Evolutionary conservation across 2,888 invertebrate genomes (phyloP), one percentile per base, ranked within the genome.

Genomic region (Caradrina kadenii): DNA sequence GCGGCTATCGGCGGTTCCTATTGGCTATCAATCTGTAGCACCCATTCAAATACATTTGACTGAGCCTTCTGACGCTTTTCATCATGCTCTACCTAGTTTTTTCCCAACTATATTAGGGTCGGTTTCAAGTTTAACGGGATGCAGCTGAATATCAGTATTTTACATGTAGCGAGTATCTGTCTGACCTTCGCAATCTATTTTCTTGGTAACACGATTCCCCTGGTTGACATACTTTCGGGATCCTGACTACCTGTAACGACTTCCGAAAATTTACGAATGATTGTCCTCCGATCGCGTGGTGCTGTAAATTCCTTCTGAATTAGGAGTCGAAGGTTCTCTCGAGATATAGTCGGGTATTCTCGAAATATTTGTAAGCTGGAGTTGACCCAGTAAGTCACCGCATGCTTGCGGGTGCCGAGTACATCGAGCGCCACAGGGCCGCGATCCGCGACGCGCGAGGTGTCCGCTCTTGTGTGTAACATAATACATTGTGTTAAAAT

Each of bases 351-450:
- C 53, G 31, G 52, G 50, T 52, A 52, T 53, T 69, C 35, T 39
- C 42, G 19, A 58, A 74, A 68, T 66, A 76, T 66, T 76, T 54
- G 21, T 53, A 26, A 70, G 61, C 64, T 64, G 10, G 21, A 65
- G 53, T 52, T 45, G 55, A 65, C 48, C 53, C 42, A 48, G 63
- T 66, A 81, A 69, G 56, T 64, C 45, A 66, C 61, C 58, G 58
- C 73, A 62, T 66, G 69, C 72, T 72, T 67, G 26, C 58, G 70
- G 60, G 61, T 54, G 31, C 50, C 67, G 55, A 64, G 67, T 64
- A 22, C 64, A 63, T 69, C 65, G 62, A 53, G 66, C 48, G 54
- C 71, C 59, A 54, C 76, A 60, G 61, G 69, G 63, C 71, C 56
- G 50, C 69, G 56, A 42, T 35, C 53, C 52, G 45, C 58, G 68